Evolutionary conservation across 2,888 invertebrate species (phyloP).

Genomic region (Tetragonula carbonaria): DNA sequence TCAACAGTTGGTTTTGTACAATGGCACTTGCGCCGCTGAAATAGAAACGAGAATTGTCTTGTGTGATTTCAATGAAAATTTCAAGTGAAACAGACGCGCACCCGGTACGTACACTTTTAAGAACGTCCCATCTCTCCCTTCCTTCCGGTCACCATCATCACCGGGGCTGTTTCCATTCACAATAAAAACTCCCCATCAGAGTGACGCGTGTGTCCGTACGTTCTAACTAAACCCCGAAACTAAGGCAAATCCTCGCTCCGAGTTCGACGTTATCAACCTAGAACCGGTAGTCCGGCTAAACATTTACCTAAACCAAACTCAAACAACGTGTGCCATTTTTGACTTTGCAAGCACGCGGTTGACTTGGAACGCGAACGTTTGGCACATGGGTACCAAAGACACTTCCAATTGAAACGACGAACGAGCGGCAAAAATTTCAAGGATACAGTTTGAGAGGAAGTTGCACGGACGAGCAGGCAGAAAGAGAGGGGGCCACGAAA

Average conservation of each 20-base stretch:
- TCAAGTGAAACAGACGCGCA: not conserved
- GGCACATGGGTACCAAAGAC: not conserved
- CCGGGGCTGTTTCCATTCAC: not conserved
- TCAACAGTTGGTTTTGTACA: not conserved
- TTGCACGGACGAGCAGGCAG: not conserved
- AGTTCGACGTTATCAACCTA: not conserved
- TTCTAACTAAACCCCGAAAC: not conserved
- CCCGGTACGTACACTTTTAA: not conserved
- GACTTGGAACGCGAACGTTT: not conserved
- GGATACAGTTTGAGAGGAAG: conserved; percentile 23
- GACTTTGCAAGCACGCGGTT: too few relatives aligned
- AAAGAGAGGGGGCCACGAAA: conserved; percentile 33
- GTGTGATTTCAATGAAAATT: not conserved
- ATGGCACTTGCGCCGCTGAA: not conserved
- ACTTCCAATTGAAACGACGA: not conserved
- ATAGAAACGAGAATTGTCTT: not conserved
- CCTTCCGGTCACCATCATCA: too few relatives aligned
- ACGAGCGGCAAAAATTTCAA: conserved; percentile 3
- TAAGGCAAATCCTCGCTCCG: not conserved
- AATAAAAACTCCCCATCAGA: conserved; percentile 2
- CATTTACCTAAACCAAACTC: conserved; percentile 7
- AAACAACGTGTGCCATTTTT: conserved; percentile 15
- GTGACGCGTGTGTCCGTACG: not conserved
- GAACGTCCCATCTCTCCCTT: not conserved
- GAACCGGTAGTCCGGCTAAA: not conserved